Evolutionary conservation across 2,797 vertebrate species (phyloP).

Genomic region (Hydrophis major): DNA sequence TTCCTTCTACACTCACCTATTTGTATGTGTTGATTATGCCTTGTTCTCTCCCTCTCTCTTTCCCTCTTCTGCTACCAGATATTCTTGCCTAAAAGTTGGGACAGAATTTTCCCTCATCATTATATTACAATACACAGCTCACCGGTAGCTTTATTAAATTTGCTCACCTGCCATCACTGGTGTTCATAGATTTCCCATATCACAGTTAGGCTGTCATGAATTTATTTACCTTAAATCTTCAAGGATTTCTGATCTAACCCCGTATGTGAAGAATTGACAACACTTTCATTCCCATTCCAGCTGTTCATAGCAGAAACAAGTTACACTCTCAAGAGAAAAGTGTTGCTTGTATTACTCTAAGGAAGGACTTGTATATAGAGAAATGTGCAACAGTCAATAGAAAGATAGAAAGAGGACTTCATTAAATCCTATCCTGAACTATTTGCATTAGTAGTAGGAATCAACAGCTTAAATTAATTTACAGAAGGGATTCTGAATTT

Average conservation of each 20-base stretch:
- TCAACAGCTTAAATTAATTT: not conserved
- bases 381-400: not conserved
- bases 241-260: not conserved
- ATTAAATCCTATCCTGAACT: not conserved
- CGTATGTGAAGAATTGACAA: not conserved
- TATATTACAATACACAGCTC: not conserved
- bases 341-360: not conserved
- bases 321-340: not conserved
- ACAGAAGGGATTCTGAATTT: not conserved
- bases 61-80: not conserved
- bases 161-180: not conserved
- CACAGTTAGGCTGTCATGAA: not conserved
- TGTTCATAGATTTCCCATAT: not conserved
- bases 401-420: not conserved
- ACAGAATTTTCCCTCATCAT: not conserved
- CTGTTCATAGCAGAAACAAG: not conserved
- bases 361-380: not conserved
- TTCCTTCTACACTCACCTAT: not conserved
- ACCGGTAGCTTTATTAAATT: not conserved
- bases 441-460: not conserved
- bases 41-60: not conserved
- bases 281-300: not conserved
- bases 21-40: not conserved
- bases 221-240: not conserved
- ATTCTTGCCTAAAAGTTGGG: not conserved